phyloP scores from a whole-genome alignment of 2,888 invertebrate species.

The Metallyticus violacea region DNA sequence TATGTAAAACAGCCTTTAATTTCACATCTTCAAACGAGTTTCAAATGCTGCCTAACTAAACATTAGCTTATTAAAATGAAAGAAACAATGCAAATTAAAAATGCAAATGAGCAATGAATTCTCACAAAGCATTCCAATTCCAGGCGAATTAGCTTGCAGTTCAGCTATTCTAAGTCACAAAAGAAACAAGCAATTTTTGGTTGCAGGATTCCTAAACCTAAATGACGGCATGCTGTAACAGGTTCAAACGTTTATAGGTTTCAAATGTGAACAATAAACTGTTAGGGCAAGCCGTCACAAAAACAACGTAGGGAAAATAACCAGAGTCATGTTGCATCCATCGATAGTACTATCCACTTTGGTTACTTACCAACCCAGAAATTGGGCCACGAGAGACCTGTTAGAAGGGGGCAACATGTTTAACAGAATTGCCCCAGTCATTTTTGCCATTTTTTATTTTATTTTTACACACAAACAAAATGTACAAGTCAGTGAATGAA shows the following conservation, averaged over 20 bases:
- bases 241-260: not conserved
- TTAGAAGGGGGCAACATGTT: slow-evolving; percentile 7
- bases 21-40: not conserved
- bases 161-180: not conserved
- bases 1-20: not conserved
- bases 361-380: slow-evolving; percentile 34
- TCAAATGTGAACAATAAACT: not conserved
- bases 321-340: not conserved
- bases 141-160: not conserved
- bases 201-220: not conserved
- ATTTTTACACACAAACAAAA: not conserved
- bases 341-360: not conserved
- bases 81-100: not conserved
- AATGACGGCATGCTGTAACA: not conserved
- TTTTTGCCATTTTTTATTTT: not conserved
- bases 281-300: not conserved
- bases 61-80: not conserved
- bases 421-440: not conserved
- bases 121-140: not conserved
- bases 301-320: not conserved
- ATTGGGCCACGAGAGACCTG: slow-evolving; percentile 34
- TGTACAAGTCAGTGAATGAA: too few relatives aligned
- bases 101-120: not conserved
- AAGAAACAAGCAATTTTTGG: not conserved
- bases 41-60: not conserved